Evolutionary conservation across 1,140 invertebrate genomes (phyloP), one percentile per base, ranked within the genome.

Genomic region (Conopomorpha cramerella): DNA sequence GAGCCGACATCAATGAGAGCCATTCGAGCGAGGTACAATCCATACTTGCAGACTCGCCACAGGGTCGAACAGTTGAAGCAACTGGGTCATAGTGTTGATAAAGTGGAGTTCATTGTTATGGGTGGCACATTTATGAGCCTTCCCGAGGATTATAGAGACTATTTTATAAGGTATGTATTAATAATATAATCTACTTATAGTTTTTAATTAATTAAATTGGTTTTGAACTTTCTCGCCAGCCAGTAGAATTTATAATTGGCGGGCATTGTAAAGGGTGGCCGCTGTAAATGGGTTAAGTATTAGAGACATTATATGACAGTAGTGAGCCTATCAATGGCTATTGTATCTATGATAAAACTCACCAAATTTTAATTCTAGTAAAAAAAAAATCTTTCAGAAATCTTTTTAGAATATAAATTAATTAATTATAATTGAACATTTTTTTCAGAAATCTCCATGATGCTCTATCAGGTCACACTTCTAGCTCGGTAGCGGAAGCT

Each of bases 101-200:
- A 99, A 81, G 95, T 99, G 1, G 98, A 99, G 79, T 99, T 99
- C 73, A 99, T 99, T 60, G 92, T 99, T 0, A 99, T 99, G 98
- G 98, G 96, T 19, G 97, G 98, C 15, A 99, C 98, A 14, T 99
- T 99, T 66, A 99, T 99, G 98, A 92, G 93, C 36, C 76, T 99
- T 6, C 85, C 95, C 1, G 95, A 98, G 58, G 95, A 98, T 51
- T 99, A 99, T 70, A 82, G 96, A 36, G 96, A 99, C 74, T 98
- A 94, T 79, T 99, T 99, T 65, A 99, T 99, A 41, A 70, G 74
- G 74, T 79, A 62, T 51, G 53, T 39, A 27, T 15, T 17, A 30
- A 13, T 29, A 15, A 2, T 28, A 10, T 10, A 15, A n/a, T 17
- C 26, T 19, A 17, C 26, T 40, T 15, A 15, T 30, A 29, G 14